phyloP scores from a whole-genome alignment of 2,797 vertebrate genomes.

The Rousettus madagascariensis region DNA sequence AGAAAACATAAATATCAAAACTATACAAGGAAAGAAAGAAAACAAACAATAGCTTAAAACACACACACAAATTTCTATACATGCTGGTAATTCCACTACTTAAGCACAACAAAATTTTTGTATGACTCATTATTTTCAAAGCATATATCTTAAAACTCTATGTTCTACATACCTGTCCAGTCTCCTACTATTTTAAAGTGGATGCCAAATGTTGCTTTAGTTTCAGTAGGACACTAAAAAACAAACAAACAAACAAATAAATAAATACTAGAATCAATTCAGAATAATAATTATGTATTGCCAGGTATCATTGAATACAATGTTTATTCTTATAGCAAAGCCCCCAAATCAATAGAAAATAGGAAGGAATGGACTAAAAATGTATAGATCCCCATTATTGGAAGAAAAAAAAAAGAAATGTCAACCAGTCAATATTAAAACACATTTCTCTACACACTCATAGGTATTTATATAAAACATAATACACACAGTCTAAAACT shows the following conservation, averaged over 20 bases:
- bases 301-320: conserved; percentile 49
- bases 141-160: background rate
- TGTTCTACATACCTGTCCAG: conserved; percentile 94
- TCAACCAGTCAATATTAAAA: background rate
- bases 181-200: conserved; percentile 97
- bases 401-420: background rate
- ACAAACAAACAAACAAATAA: background rate
- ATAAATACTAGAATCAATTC: conserved; percentile 70
- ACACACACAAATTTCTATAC: background rate
- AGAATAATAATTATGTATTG: conserved; percentile 61
- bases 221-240: conserved; percentile 95
- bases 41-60: background rate
- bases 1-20: conserved; percentile 20
- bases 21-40: background rate
- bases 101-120: background rate
- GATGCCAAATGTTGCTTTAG: conserved; percentile 94
- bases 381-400: background rate
- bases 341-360: background rate
- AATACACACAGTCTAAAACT: background rate
- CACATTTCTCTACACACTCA: background rate
- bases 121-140: conserved; percentile 5
- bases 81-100: background rate
- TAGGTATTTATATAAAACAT: conserved; percentile 5
- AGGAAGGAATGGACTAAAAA: background rate
- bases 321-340: conserved; percentile 42